Percentiles rank a stretch among this genome's conserved stretches.
These are phyloP conservation scores for Myotis lucifugus DNA, from an alignment of 2,113 vertebrate genomes.

Conservation along the genomic window DNA sequence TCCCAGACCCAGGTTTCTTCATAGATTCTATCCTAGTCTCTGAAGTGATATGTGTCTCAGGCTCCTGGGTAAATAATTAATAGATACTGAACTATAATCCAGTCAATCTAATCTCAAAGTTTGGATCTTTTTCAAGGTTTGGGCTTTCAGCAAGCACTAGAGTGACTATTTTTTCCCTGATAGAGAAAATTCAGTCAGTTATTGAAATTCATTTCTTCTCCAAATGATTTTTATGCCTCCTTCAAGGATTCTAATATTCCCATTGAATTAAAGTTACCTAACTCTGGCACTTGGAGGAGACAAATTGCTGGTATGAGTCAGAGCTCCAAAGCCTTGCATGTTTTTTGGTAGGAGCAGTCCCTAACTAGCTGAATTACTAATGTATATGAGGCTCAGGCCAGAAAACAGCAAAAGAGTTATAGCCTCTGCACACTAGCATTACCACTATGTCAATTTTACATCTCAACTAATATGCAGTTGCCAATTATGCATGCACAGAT, in stretches of 20 bases:
- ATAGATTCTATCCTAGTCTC: not conserved
- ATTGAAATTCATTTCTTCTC: slow-evolving; percentile 34
- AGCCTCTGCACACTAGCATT: not conserved
- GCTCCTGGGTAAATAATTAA: not conserved
- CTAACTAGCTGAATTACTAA: not conserved
- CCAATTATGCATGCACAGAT: not conserved
- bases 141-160: not conserved
- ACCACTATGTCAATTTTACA: not conserved
- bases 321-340: not conserved
- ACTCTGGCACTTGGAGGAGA: not conserved
- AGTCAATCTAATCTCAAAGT: slow-evolving; percentile 8
- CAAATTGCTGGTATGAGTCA: not conserved
- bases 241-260: not conserved
- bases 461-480: not conserved
- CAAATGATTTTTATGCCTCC: not conserved
- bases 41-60: not conserved
- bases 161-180: not conserved
- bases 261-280: slow-evolving; percentile 2
- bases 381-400: not conserved
- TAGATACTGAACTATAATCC: not conserved
- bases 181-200: not conserved
- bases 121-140: not conserved
- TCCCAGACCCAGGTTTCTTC: not conserved
- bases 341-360: not conserved
- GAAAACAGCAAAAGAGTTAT: not conserved